Evolutionary conservation across 2,797 vertebrate genomes (phyloP).

Genomic region (Oreonectes daqikongensis): DNA sequence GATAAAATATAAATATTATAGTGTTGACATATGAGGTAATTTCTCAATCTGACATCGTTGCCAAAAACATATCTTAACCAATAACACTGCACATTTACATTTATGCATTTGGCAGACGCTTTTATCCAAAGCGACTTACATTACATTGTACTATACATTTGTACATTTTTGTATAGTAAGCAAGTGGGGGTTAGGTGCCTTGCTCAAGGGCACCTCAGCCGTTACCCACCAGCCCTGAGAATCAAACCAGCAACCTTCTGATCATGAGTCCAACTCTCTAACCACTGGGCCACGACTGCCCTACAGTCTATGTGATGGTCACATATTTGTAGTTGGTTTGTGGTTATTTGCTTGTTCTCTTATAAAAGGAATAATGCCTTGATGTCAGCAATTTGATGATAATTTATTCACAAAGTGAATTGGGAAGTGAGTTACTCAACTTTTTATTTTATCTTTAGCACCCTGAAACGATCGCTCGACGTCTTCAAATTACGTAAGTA

Average conservation of each 20-base stretch:
- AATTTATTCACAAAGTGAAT: background rate
- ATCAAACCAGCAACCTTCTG: too few species aligned
- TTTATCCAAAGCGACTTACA: too few species aligned
- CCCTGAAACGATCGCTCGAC: conserved; percentile 89
- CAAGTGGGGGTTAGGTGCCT: too few species aligned
- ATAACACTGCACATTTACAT: background rate
- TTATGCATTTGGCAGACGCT: too few species aligned
- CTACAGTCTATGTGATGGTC: background rate
- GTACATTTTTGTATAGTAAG: too few species aligned
- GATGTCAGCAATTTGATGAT: conserved; percentile 10
- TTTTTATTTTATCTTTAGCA: conserved; percentile 71
- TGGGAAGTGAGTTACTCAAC: background rate
- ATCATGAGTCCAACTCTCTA: too few species aligned
- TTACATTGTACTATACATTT: too few species aligned
- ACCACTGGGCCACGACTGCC: too few species aligned
- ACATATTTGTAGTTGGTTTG: conserved; percentile 14
- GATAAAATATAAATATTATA: background rate
- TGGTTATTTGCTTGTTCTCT: conserved; percentile 3
- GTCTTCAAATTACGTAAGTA: conserved; percentile 94
- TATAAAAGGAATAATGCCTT: background rate
- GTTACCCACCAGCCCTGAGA: too few species aligned
- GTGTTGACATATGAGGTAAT: background rate
- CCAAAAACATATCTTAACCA: background rate
- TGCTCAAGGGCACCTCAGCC: too few species aligned
- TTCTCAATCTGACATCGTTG: background rate